Base-by-base conservation (phyloP, 2,113 vertebrate species). In the Neotragus moschatus region DNA sequence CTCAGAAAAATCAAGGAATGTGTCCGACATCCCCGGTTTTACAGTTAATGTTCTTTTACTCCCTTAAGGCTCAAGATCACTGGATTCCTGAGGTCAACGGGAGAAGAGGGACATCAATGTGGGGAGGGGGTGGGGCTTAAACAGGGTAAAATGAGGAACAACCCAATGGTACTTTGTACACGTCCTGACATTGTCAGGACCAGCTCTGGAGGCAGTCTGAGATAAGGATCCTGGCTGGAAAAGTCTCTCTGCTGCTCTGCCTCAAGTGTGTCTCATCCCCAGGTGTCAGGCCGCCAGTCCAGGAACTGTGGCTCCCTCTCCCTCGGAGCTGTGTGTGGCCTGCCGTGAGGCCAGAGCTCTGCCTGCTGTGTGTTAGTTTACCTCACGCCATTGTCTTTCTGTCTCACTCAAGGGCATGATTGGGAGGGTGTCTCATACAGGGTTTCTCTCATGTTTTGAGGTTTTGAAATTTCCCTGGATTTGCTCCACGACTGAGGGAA, bases 381-480 rank as follows among this genome's bases (percentile, higher is more conserved):
- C 15, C 49, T 73, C 33, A 0, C 6, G 19, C 2, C 6, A 15
- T 33, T 91, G 82, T 21, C 49, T 89, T 84, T 84, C 56, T 55
- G 39, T 85, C 45, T n/a, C 26, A 30, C 43, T 70, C 47, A 51
- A 36, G 49, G 47, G 28, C 36, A 25, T 33, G 15, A 79, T n/a
- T 5, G 13, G 21, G 19, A 87, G 28, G 33, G n/a, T 85, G 11
- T 85, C n/a, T 84, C 45, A 36, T 4, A 21, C 15, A 49, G 43
- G 33, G 11, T 82, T 96, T 90, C 25, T 77, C 60, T 61, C 85
- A 30, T 3, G 1, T 73, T 17, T 25, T 93, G 10, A 61, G n/a
- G 23, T 81, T 95, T 84, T 82, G 75, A 75, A 86, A 79, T 55
- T 66, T 86, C 45, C n/a, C 56, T 79, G 82, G 56, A 47, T 56